These are phyloP conservation scores for Odontamblyopus lacepedii DNA, from an alignment of 2,797 vertebrate genomes.

Conservation along the genomic window DNA sequence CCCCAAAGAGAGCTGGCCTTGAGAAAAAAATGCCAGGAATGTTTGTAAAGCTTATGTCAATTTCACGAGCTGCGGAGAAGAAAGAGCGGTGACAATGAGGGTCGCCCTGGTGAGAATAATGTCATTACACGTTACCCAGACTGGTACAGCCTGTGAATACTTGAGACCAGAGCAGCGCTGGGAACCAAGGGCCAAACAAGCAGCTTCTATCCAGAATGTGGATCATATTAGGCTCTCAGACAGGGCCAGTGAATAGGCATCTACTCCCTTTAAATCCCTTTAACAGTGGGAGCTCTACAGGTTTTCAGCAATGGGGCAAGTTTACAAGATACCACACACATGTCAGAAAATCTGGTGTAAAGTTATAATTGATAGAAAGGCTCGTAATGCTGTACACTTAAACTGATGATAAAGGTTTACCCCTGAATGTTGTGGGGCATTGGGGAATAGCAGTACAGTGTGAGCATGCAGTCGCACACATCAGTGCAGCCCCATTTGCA, in stretches of 20 bases:
- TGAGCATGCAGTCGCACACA: conserved; percentile 46
- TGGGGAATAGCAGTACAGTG: conserved; percentile 51
- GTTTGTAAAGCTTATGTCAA: conserved; percentile 82
- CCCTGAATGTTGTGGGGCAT: conserved; percentile 23
- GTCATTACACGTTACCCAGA: conserved; percentile 77
- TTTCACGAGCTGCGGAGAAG: conserved; percentile 77
- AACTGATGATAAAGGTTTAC: not conserved
- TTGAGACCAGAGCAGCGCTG: conserved; percentile 37
- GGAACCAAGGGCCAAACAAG: conserved; percentile 47
- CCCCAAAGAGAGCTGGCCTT: conserved; percentile 66
- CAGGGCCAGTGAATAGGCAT: conserved; percentile 31
- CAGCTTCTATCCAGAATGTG: conserved; percentile 37
- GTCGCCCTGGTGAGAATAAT: conserved; percentile 79
- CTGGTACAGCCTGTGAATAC: conserved; percentile 63
- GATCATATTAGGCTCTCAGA: conserved; percentile 58
- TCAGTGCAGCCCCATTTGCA: conserved; percentile 57
- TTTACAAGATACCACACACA: conserved; percentile 4
- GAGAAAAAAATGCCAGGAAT: conserved; percentile 83
- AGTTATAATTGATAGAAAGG: not conserved
- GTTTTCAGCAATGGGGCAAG: conserved; percentile 31
- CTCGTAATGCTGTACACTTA: not conserved
- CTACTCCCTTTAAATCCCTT: conserved; percentile 58
- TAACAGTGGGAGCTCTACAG: conserved; percentile 41
- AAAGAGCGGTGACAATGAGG: conserved; percentile 76
- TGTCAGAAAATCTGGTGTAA: not conserved